Conservation (phyloP, 2,888 invertebrate species). For the Apocheima hispidaria region DNA sequence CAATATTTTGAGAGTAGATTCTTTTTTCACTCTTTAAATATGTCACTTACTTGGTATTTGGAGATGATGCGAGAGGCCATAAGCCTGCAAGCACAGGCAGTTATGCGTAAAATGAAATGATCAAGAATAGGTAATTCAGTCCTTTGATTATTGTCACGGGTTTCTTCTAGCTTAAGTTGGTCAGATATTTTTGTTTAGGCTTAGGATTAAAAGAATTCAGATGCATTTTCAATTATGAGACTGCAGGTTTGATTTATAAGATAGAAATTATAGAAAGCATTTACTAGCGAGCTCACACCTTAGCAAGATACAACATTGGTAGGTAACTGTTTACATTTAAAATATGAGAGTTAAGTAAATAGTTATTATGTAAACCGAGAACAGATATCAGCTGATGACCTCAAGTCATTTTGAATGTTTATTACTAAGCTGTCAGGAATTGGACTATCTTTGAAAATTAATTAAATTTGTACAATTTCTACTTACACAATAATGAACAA, state of each 20-base stretch:
- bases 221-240: too few relatives aligned
- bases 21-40: too few relatives aligned
- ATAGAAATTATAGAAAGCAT: not conserved
- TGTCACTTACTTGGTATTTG: too few relatives aligned
- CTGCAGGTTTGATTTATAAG: not conserved
- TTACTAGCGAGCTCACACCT: not conserved
- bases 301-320: not conserved
- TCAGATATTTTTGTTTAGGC: not conserved
- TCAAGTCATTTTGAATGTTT: not conserved
- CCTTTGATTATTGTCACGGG: too few relatives aligned
- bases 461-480: not conserved
- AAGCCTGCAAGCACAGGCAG: too few relatives aligned
- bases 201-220: not conserved
- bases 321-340: not conserved
- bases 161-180: too few relatives aligned
- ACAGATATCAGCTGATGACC: not conserved
- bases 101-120: too few relatives aligned
- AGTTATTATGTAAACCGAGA: not conserved
- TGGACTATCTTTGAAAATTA: not conserved
- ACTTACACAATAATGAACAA: constrained; percentile 32
- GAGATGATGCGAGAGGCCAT: too few relatives aligned
- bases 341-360: not conserved
- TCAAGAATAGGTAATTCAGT: too few relatives aligned
- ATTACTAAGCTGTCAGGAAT: not conserved
- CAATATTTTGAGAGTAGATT: too few relatives aligned